phyloP scores from a whole-genome alignment of 1,140 invertebrate genomes.

The Drosophila willistoni region DNA sequence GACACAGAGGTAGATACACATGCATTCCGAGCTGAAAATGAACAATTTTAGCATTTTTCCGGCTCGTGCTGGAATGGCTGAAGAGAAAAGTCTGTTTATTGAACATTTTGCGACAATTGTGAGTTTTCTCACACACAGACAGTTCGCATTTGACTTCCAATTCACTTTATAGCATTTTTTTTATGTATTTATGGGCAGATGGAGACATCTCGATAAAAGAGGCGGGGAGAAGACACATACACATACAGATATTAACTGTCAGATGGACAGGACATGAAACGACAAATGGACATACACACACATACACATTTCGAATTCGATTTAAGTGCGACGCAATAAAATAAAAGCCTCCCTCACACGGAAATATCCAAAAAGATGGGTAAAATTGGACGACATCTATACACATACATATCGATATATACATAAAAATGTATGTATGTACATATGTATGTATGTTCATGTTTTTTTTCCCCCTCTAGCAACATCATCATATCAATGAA shows the following conservation, averaged over 20 bases:
- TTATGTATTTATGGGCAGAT: slow-evolving; percentile 70
- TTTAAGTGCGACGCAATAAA: slow-evolving; percentile 76
- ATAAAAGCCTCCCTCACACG: slow-evolving; percentile 55
- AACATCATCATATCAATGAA: background rate
- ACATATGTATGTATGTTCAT: background rate
- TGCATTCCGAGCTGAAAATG: background rate
- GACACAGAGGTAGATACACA: slow-evolving; percentile 9
- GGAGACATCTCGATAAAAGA: slow-evolving; percentile 56
- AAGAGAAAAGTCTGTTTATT: slow-evolving; percentile 55
- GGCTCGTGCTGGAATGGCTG: background rate
- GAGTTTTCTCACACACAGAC: slow-evolving; percentile 10
- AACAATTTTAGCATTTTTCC: background rate
- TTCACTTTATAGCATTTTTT: slow-evolving; percentile 78
- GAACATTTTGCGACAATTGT: slow-evolving; percentile 69
- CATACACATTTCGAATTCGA: slow-evolving; percentile 63
- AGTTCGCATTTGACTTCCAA: slow-evolving; percentile 74
- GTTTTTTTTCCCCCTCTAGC: background rate
- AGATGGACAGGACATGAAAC: slow-evolving; percentile 21
- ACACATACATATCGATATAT: background rate
- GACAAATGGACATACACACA: slow-evolving; percentile 20
- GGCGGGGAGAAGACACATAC: background rate
- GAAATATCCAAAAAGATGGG: slow-evolving; percentile 34
- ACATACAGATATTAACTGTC: slow-evolving; percentile 30
- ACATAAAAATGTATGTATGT: background rate
- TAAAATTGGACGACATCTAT: background rate